These are phyloP conservation scores for Chelonus formosanus DNA, from an alignment of 2,888 invertebrate species.

Conservation along the genomic window DNA sequence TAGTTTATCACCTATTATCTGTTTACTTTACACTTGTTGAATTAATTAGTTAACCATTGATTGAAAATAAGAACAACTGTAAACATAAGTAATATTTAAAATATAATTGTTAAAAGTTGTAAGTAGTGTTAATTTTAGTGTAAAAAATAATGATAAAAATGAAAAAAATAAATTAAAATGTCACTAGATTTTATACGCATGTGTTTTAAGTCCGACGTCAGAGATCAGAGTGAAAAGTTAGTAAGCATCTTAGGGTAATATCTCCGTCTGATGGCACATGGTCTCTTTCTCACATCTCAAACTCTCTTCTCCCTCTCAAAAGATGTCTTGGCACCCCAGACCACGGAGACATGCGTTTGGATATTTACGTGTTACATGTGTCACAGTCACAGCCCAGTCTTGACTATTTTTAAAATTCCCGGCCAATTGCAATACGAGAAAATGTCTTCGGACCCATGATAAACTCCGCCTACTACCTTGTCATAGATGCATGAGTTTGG, in stretches of 20 bases:
- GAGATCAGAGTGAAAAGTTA: constrained; percentile 57
- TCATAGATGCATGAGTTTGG: constrained; percentile 50
- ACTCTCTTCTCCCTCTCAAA: constrained; percentile 31
- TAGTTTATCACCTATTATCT: too few species aligned
- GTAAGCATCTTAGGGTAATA: constrained; percentile 45
- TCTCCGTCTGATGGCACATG: constrained; percentile 47
- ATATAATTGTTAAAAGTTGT: too few species aligned
- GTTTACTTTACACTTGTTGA: too few species aligned
- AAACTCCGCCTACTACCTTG: constrained; percentile 53
- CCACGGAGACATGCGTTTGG: constrained; percentile 31
- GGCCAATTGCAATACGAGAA: constrained; percentile 53
- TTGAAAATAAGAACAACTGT: too few species aligned
- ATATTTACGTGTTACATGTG: constrained; percentile 52
- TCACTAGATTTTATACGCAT: too few species aligned
- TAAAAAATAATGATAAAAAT: too few species aligned
- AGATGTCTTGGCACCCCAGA: constrained; percentile 23
- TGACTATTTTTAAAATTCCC: constrained; percentile 58
- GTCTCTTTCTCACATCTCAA: constrained; percentile 25
- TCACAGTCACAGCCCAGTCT: constrained; percentile 52
- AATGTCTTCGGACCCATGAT: constrained; percentile 47
- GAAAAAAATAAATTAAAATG: too few species aligned
- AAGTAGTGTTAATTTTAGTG: too few species aligned
- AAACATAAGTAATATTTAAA: too few species aligned
- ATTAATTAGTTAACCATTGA: too few species aligned
- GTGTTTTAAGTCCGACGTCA: constrained; percentile 46